Conservation (phyloP, 2,888 invertebrate species). For the Hyles lineata region DNA sequence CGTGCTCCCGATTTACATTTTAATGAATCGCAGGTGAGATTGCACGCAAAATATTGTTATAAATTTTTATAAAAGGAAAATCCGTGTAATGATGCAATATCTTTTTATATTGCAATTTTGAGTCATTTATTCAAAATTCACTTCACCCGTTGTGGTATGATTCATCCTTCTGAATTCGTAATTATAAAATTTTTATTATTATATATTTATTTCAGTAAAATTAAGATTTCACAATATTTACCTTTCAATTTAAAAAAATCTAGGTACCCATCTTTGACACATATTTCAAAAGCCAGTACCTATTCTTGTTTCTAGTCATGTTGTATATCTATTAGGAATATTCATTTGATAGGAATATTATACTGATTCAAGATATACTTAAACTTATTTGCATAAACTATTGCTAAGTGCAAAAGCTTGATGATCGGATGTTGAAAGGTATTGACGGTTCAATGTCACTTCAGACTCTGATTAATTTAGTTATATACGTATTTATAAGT, state of each 20-base stretch:
- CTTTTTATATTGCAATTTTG: neutral
- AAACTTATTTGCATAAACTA: neutral
- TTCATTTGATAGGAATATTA: slow-evolving; percentile 5
- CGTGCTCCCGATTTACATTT: slow-evolving; percentile 38
- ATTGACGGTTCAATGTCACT: neutral
- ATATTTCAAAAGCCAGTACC: neutral
- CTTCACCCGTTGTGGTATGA: neutral
- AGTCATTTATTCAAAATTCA: neutral
- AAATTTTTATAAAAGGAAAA: slow-evolving; percentile 12
- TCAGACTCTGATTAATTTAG: neutral
- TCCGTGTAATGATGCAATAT: slow-evolving; percentile 9
- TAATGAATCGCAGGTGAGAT: slow-evolving; percentile 25
- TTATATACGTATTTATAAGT: too few relatives aligned
- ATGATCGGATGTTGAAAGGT: neutral
- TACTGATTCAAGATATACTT: slow-evolving; percentile 1
- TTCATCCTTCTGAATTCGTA: neutral
- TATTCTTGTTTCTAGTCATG: neutral
- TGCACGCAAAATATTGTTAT: slow-evolving; percentile 36
- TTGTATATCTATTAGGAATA: neutral
- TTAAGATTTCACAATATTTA: too few relatives aligned
- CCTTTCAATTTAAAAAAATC: neutral
- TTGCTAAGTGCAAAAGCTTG: neutral
- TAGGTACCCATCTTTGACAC: neutral
- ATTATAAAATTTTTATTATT: neutral
- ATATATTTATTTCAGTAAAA: neutral